A percentile compares a stretch with the other conserved stretches of the same genome.
Conservation (phyloP, 2,888 invertebrate genomes). For the Coleophora flavipennella region DNA sequence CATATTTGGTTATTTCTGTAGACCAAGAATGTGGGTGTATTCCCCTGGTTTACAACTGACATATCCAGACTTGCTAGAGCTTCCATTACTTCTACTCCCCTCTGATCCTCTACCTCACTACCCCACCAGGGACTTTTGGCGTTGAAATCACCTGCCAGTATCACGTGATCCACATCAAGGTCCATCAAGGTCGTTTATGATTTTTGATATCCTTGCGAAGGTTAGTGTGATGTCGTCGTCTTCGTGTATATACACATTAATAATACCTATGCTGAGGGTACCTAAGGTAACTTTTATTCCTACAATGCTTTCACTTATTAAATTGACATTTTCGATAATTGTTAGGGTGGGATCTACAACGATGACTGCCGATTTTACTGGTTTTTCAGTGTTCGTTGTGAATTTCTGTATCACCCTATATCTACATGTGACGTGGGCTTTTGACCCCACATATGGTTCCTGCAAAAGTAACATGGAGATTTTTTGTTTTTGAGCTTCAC, state of each 20-base stretch:
- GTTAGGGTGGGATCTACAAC: neutral
- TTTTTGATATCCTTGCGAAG: too few relatives aligned
- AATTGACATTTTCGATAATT: too few relatives aligned
- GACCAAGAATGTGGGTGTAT: neutral
- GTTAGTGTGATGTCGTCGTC: neutral
- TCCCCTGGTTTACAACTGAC: neutral
- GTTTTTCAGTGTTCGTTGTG: neutral
- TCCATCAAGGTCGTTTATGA: neutral
- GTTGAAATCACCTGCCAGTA: constrained; percentile 2
- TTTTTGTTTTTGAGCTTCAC: constrained; percentile 4
- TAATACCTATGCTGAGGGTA: neutral
- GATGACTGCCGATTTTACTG: constrained; percentile 9
- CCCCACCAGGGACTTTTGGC: constrained; percentile 7
- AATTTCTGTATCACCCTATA: constrained; percentile 5
- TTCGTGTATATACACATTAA: neutral
- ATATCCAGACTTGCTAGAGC: neutral
- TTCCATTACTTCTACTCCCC: neutral
- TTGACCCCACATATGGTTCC: constrained; percentile 10
- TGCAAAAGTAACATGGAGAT: constrained; percentile 6
- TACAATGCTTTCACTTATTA: neutral
- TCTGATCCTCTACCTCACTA: neutral
- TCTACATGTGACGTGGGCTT: neutral
- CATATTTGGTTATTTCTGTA: neutral
- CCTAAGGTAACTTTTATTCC: neutral
- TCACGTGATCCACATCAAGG: neutral